Base-by-base conservation (phyloP, 2,113 vertebrate species). In the Castor canadensis region DNA sequence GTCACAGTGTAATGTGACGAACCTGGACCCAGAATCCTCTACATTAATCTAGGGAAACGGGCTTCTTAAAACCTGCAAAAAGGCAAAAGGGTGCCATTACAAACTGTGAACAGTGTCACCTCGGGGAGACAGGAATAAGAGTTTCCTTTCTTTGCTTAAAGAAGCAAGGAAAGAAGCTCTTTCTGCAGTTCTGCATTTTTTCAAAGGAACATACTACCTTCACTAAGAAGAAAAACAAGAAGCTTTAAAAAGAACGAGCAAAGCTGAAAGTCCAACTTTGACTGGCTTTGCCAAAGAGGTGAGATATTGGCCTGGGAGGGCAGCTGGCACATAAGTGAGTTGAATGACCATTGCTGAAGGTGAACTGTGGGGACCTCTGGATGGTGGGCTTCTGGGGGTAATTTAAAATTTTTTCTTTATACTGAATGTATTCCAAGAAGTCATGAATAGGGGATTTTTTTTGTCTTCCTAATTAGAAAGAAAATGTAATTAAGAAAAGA, bases 341-440 rank as follows among this genome's bases (percentile, higher is more conserved):
- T n/a, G 28, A 28, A 8, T 3, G 64, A 35, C 32, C 1, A 0
- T 28, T 12, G 22, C 16, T 24, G 4, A 4, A 0, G 16, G 32
- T 17, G 22, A 0, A 3, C 60, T 4, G 0, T 5, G 32, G 49
- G 8, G 9, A 1, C 43, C 45, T 43, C 62, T 26, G 49, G 10
- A 49, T 8, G 49, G 43, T 35, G 17, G 62, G 43, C 24, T 54
- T 79, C 19, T 60, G 54, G 22, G 17, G 6, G 32, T 5, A 19
- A 45, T 15, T 54, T 40, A 11, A 45, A 26, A 40, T 35, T 81
- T 62, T 67, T 58, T 73, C 38, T 1, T 1, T 15, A 9, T 38
- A 38, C 38, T 58, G 52, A 16, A 58, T 49, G 35, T n/a, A 5
- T 52, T 58, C 67, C 47, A 30, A 75, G 3, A 35, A 12, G 3